These are phyloP conservation scores for Pseudococcus viburni DNA, from an alignment of 2,888 invertebrate genomes.

Conservation along the genomic window DNA sequence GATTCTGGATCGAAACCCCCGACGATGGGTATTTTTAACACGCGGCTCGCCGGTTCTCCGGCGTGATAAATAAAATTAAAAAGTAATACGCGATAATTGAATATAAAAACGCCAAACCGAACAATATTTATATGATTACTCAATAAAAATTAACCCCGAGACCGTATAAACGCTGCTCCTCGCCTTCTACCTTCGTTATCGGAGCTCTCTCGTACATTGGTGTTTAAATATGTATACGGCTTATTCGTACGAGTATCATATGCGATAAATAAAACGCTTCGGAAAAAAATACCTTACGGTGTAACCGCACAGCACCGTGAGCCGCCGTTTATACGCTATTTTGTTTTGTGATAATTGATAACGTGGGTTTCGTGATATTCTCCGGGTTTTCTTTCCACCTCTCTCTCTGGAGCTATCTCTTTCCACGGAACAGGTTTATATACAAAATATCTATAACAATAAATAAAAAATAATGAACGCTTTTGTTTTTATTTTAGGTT, in stretches of 20 bases:
- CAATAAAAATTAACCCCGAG: slow-evolving; percentile 51
- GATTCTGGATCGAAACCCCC: background rate
- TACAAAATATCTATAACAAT: slow-evolving; percentile 57
- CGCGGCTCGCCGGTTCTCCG: background rate
- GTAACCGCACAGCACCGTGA: slow-evolving; percentile 18
- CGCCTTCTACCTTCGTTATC: background rate
- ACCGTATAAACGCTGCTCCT: background rate
- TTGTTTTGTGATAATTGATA: slow-evolving; percentile 49
- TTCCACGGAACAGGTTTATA: slow-evolving; percentile 15
- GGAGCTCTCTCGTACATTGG: background rate
- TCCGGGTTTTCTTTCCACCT: background rate
- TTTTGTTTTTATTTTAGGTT: slow-evolving; percentile 26
- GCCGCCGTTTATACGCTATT: slow-evolving; percentile 22
- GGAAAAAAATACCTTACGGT: slow-evolving; percentile 36
- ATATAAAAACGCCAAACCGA: slow-evolving; percentile 42
- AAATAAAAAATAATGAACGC: slow-evolving; percentile 63
- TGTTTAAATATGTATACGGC: slow-evolving; percentile 6
- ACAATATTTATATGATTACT: slow-evolving; percentile 54
- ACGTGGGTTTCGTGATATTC: slow-evolving; percentile 43
- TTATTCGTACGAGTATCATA: background rate
- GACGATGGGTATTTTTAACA: slow-evolving; percentile 30
- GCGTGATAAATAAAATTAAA: slow-evolving; percentile 55
- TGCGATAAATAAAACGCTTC: slow-evolving; percentile 43
- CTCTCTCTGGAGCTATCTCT: background rate
- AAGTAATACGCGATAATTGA: slow-evolving; percentile 51